A percentile compares a stretch with the other conserved stretches of the same genome.
These are phyloP conservation scores for Oryctes rhinoceros DNA, from an alignment of 1,140 invertebrate species.

Conservation along the genomic window DNA sequence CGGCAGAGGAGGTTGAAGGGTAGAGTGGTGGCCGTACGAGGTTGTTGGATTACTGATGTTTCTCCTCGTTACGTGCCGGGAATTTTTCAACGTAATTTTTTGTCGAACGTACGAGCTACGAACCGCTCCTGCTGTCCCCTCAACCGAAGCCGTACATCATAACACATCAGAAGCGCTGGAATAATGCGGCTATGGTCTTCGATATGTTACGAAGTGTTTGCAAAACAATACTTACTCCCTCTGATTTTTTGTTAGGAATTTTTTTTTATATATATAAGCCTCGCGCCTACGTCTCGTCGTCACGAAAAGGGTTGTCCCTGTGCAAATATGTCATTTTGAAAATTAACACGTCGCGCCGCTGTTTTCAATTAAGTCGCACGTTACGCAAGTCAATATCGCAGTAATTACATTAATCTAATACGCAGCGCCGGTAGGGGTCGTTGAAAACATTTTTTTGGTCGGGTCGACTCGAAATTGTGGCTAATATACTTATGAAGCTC, in stretches of 20 bases:
- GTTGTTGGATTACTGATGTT: constrained; percentile 11
- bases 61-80: constrained; percentile 24
- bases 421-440: background rate
- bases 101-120: background rate
- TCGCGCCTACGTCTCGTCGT: background rate
- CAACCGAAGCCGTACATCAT: background rate
- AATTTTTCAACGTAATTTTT: constrained; percentile 28
- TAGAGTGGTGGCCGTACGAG: background rate
- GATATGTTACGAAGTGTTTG: constrained; percentile 20
- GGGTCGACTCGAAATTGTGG: background rate
- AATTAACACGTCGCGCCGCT: constrained; percentile 19
- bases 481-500: background rate
- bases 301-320: background rate
- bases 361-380: constrained; percentile 13
- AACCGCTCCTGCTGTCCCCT: background rate
- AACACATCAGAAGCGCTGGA: constrained; percentile 9
- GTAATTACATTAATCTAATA: constrained; percentile 32
- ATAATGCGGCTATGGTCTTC: constrained; percentile 28
- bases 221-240: constrained; percentile 16
- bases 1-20: background rate
- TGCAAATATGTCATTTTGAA: constrained; percentile 28
- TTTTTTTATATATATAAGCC: background rate
- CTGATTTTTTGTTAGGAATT: constrained; percentile 10
- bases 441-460: background rate
- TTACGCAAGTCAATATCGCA: constrained; percentile 30